phyloP scores from a whole-genome alignment of 2,113 vertebrate species.

The Desmodus rotundus region DNA sequence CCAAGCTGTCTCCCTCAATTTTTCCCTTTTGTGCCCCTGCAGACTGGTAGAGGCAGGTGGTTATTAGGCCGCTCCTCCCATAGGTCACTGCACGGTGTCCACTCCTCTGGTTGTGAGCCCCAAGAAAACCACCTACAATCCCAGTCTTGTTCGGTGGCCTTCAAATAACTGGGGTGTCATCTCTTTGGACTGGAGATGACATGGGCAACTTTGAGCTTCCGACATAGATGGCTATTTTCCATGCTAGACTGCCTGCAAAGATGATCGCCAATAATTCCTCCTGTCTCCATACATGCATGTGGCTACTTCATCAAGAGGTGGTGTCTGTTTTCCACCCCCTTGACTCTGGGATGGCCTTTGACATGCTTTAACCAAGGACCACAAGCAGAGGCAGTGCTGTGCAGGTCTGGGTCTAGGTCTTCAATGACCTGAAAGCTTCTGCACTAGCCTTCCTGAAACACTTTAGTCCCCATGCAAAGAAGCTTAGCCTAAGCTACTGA shows the following conservation, averaged over 20 bases:
- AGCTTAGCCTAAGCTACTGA: neutral
- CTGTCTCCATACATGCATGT: neutral
- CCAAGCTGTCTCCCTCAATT: neutral
- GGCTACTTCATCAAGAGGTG: neutral
- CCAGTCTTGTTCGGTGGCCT: neutral
- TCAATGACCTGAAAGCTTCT: neutral
- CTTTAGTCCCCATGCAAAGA: neutral
- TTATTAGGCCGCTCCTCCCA: neutral
- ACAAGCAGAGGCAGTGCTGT: neutral
- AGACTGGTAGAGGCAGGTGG: neutral
- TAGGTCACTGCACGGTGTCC: neutral
- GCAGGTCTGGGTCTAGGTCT: neutral
- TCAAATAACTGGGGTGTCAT: neutral
- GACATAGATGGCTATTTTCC: neutral
- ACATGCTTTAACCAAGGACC: neutral
- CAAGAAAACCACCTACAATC: neutral
- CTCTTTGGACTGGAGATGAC: neutral
- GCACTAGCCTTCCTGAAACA: neutral
- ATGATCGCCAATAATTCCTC: neutral
- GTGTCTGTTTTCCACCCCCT: neutral
- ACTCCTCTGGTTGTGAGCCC: neutral
- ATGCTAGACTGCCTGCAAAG: neutral
- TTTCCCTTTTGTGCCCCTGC: neutral
- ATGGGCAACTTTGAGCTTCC: neutral
- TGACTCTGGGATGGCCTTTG: neutral